Evolutionary conservation across 2,888 invertebrate genomes (phyloP).

Genomic region (Temnothorax ravouxi): DNA sequence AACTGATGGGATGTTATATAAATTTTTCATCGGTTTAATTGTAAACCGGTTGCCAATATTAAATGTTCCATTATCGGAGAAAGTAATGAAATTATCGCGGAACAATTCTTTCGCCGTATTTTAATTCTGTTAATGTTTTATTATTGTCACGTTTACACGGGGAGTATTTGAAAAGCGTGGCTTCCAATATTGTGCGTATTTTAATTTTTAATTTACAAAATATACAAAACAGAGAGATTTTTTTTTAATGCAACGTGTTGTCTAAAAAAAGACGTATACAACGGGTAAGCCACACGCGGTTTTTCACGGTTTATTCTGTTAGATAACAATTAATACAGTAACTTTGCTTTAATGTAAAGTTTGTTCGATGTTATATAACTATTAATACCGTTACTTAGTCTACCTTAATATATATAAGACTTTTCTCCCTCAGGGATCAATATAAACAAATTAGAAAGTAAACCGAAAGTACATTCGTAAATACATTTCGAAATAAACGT

Average conservation of each 20-base stretch:
- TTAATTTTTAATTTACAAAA: neutral
- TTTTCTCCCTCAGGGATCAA: neutral
- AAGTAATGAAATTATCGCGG: conserved; percentile 17
- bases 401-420: conserved; percentile 6
- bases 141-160: neutral
- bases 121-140: conserved; percentile 9
- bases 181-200: neutral
- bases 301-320: neutral
- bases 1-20: conserved; percentile 23
- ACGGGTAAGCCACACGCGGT: neutral
- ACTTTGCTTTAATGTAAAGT: conserved; percentile 4
- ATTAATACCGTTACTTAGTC: conserved; percentile 5
- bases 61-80: conserved; percentile 18
- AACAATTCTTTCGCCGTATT: conserved; percentile 19
- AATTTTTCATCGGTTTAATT: conserved; percentile 44
- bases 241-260: no score
- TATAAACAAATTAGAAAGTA: no score
- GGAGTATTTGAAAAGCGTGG: neutral
- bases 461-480: no score
- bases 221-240: neutral
- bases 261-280: neutral
- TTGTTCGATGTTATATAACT: neutral
- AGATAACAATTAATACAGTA: neutral
- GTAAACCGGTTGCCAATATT: conserved; percentile 26
- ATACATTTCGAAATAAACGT: no score